Evolutionary conservation across 2,113 vertebrate genomes (phyloP).

Genomic region (Ploceus nigricollis): DNA sequence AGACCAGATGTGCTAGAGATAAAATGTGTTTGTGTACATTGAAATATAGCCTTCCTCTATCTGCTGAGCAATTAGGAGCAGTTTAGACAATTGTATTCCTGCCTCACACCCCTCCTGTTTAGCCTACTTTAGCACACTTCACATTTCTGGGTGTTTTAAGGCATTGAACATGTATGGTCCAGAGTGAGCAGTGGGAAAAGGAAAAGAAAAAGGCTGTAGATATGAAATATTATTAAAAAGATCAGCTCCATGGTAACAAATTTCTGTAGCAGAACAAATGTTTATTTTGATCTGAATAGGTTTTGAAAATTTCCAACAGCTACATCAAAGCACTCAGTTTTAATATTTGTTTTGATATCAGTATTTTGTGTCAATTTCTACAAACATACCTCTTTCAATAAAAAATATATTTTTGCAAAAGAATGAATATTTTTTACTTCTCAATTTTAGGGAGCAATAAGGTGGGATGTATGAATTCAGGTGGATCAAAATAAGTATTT

Average conservation of each 20-base stretch:
- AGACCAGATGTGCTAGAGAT: slow-evolving; percentile 68
- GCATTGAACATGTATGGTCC: not conserved
- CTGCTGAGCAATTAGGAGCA: slow-evolving; percentile 71
- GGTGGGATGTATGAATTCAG: not conserved
- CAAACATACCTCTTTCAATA: not conserved
- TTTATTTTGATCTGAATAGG: not conserved
- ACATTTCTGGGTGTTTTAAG: not conserved
- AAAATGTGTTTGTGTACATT: slow-evolving; percentile 58
- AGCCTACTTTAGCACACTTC: not conserved
- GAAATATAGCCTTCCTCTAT: slow-evolving; percentile 48
- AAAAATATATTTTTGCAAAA: not conserved
- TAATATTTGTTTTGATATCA: not conserved
- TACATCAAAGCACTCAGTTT: slow-evolving; percentile 10
- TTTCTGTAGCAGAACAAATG: not conserved
- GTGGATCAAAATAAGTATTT: not conserved
- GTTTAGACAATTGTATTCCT: slow-evolving; percentile 5
- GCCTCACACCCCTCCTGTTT: not conserved
- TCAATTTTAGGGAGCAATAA: not conserved
- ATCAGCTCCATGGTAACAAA: not conserved
- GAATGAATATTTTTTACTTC: not conserved
- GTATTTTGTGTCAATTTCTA: not conserved
- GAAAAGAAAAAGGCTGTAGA: not conserved
- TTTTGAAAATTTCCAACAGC: not conserved
- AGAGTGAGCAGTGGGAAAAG: not conserved
- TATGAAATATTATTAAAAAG: not conserved